Evolutionary conservation across 2,797 vertebrate genomes (phyloP), one percentile per base, ranked within the genome.

Genomic region (Triplophysa bombifrons): DNA sequence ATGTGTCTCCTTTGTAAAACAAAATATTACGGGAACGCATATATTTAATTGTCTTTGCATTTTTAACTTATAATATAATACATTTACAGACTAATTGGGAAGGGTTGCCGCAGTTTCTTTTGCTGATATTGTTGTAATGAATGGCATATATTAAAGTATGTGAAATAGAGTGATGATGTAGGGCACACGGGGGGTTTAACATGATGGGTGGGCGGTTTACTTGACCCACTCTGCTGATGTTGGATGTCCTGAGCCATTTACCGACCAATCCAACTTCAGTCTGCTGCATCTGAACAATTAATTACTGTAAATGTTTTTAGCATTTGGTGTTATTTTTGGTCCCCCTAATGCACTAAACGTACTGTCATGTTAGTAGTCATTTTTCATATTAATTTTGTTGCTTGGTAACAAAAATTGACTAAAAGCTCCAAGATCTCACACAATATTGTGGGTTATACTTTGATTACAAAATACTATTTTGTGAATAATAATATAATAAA

Each of bases 221-320:
- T 65, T 72, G 77, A 79, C 50, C 77, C 69, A 19, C 22, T 72
- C 61, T 46, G 69, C 34, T 66, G 48, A 67, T 80, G 77, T 73
- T 73, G 69, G 50, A 73, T 73, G 60, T 61, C 48, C 7, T 65
- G 50, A 65, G 69, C 34, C 12, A 4, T 79, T 55, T 72, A 72
- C 38, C 5, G 1, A 22, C 53, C 12, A 1, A 7, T 60, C 22
- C 3, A 13, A 13, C 46, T 48, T 14, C 50, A 50, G 48, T 17
- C 4, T 50, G 1, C 5, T 19, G 51, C 51, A 53, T 16, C 19
- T 14, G 13, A n/a, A 53, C 17, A 10, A 55, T 55, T 8, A 55
- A 5, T 6, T 8, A 17, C 48, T 16, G 48, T 50, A 5, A 14
- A 50, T 50, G 48, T 50, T 16, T 46, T 46, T 46, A 46, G 11